Base-by-base conservation (phyloP, 2,797 vertebrate genomes). In the Hapalemur alaotrensis region DNA sequence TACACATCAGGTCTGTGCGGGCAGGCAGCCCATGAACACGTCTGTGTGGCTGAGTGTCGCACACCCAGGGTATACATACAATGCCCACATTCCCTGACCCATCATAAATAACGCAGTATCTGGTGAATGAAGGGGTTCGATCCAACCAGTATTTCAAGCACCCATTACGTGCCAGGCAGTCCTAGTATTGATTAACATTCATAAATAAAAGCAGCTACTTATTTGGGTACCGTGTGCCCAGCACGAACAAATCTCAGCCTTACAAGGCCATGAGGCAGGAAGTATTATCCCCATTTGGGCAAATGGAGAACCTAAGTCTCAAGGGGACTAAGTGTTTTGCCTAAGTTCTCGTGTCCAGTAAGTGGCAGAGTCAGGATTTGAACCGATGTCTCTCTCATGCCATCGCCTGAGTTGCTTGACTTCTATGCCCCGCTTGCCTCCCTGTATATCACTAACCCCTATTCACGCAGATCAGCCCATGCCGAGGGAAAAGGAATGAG, bases 1-100 rank as follows among this genome's bases (percentile, higher is more conserved):
- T 28, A 57, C 23, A 52, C 7, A 0, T 35, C 23, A 4, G 63
- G 38, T 88, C 38, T 63, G 18, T 20, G 63, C 81, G 35, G 20
- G 46, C 12, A 65, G 67, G 54, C 54, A 1, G 63, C 10, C 8
- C 15, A 32, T 17, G 32, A 7, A 18, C 1, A 1, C 20, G 11
- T 48, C 32, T 13, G 5, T 38, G 13, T 13, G 65, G 30, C 65
- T 87, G 30, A 46, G 13, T 12, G 4, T 5, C 43, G 46, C 25
- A 80, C 1, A 4, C 35, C 30, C 30, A 17, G 59, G 35, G 9
- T 20, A 2, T 12, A 1, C 7, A 2, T 12, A 1, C 7, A 22
- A 2, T 12, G 23, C 5, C 28, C 32, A 4, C 23, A 15, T 50
- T 59, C 48, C 30, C 46, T 61, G 67, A 70, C 52, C 61, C 52